Evolutionary conservation across 2,888 invertebrate species (phyloP).

Genomic region (Tiliacea aurago): DNA sequence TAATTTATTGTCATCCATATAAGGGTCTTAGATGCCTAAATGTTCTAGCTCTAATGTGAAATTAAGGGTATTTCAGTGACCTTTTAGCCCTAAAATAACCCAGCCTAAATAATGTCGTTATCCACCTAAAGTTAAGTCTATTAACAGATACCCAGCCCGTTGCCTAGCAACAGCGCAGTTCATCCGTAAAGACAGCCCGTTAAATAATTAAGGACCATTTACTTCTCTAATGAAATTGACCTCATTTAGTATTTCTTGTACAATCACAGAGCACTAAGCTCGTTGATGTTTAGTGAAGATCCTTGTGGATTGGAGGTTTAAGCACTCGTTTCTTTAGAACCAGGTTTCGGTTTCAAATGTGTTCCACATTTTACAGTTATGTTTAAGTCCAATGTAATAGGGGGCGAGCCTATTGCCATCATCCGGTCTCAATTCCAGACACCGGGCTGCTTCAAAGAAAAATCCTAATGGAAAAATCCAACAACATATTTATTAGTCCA

Average conservation of each 20-base stretch:
- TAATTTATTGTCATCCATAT: constrained; percentile 21
- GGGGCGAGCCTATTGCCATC: too few species aligned
- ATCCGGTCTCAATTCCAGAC: too few species aligned
- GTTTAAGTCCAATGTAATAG: too few species aligned
- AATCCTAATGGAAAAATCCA: too few species aligned
- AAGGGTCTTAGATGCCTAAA: constrained; percentile 23
- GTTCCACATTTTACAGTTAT: too few species aligned
- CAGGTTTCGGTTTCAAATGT: not conserved
- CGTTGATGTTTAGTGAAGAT: not conserved
- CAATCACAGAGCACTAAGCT: constrained; percentile 16
- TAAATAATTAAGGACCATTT: constrained; percentile 54
- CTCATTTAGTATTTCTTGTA: constrained; percentile 35
- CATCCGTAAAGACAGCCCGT: constrained; percentile 26
- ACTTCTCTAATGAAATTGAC: constrained; percentile 49
- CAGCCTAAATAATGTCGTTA: constrained; percentile 34
- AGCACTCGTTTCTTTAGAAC: not conserved
- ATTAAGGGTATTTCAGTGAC: constrained; percentile 37
- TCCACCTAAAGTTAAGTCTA: constrained; percentile 37
- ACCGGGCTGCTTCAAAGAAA: too few species aligned
- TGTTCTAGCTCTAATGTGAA: constrained; percentile 35
- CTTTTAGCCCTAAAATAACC: constrained; percentile 23
- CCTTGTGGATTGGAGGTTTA: not conserved
- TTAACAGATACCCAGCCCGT: constrained; percentile 40
- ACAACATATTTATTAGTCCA: too few species aligned
- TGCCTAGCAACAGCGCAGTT: constrained; percentile 37